phyloP scores from a whole-genome alignment of 2,797 vertebrate species.

The Scleropages formosus region DNA sequence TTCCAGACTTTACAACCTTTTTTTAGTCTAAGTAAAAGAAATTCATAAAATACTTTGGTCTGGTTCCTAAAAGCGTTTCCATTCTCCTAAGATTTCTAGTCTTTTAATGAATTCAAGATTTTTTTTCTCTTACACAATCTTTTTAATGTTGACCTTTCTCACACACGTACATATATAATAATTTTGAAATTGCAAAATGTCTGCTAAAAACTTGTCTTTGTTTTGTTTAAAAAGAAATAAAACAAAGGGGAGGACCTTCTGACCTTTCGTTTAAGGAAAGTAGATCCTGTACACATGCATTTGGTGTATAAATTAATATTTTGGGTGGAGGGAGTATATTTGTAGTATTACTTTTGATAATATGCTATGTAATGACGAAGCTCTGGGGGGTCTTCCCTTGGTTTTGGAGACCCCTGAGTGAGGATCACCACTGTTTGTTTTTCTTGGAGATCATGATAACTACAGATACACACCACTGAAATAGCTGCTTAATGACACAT shows the following conservation, averaged over 20 bases:
- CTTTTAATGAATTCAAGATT: neutral
- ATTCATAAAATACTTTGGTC: conserved; percentile 6
- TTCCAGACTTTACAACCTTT: neutral
- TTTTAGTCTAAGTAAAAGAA: conserved; percentile 10
- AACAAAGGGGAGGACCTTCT: no score
- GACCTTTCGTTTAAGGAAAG: no score
- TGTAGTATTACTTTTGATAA: neutral
- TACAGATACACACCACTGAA: conserved; percentile 42
- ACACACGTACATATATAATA: no score
- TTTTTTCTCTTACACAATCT: no score
- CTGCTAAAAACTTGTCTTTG: no score
- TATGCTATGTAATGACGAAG: conserved; percentile 31
- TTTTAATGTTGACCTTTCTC: no score
- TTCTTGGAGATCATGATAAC: conserved; percentile 43
- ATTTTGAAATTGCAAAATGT: no score
- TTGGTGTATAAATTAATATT: conserved; percentile 12
- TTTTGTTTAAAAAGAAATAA: no score
- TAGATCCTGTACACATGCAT: neutral
- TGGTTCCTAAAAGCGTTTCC: conserved; percentile 6
- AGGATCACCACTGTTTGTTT: conserved; percentile 41
- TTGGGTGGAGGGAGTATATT: neutral
- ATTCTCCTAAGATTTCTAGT: neutral
- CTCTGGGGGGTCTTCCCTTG: no score
- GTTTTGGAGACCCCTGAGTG: neutral
- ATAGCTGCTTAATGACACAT: conserved; percentile 6